Conservation (phyloP, 2,113 vertebrate genomes). For the Mixornis gularis region DNA sequence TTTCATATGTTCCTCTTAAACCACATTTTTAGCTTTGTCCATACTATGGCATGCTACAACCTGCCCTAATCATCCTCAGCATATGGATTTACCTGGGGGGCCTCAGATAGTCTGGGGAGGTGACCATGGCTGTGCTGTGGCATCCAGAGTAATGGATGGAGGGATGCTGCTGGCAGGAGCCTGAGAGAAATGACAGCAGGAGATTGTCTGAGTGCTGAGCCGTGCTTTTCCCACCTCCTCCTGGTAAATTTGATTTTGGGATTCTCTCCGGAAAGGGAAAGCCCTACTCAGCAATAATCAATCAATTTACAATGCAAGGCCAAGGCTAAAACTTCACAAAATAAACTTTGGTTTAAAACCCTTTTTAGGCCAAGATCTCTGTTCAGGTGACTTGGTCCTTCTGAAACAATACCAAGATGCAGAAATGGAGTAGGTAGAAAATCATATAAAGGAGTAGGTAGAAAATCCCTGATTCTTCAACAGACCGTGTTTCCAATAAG, state of each 20-base stretch:
- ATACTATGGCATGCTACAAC: background rate
- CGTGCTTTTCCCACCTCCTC: background rate
- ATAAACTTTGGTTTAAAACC: background rate
- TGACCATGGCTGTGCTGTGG: background rate
- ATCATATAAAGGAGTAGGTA: background rate
- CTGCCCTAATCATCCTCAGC: background rate
- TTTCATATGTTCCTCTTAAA: background rate
- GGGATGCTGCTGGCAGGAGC: background rate
- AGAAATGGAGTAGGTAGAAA: background rate
- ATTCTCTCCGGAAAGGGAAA: constrained; percentile 4
- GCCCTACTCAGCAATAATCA: constrained; percentile 24
- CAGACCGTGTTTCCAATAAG: background rate
- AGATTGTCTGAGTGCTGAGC: constrained; percentile 1
- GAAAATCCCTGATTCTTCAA: background rate
- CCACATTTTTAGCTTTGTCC: background rate
- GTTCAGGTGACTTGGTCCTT: background rate
- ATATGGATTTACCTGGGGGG: background rate
- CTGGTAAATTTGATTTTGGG: constrained; percentile 30
- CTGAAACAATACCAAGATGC: background rate
- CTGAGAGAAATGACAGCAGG: background rate
- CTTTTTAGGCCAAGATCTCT: background rate
- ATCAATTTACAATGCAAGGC: background rate
- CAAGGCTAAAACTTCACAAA: background rate
- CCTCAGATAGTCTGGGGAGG: background rate
- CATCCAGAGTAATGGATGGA: background rate